Evolutionary conservation across 2,797 vertebrate species (phyloP).

Genomic region (Hoplostethus atlanticus): DNA sequence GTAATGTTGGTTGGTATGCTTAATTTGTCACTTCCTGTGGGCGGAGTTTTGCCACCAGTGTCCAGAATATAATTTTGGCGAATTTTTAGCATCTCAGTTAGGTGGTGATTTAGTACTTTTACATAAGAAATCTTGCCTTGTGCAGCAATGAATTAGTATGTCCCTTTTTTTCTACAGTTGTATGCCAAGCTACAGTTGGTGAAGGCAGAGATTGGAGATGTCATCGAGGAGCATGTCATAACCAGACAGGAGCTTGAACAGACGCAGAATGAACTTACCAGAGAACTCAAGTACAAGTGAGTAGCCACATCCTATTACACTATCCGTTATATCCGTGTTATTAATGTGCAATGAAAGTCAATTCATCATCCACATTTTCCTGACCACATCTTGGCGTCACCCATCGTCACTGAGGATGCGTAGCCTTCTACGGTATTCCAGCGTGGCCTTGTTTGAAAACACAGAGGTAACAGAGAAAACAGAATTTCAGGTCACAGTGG

Average conservation of each 20-base stretch:
- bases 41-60: neutral
- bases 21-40: neutral
- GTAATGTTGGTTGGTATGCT: too few species aligned
- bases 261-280: slow-evolving; percentile 94
- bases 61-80: neutral
- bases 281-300: slow-evolving; percentile 98
- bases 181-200: slow-evolving; percentile 94
- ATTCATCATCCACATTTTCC: neutral
- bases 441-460: neutral
- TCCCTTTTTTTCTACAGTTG: slow-evolving; percentile 80
- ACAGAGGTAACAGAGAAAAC: neutral
- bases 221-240: slow-evolving; percentile 92
- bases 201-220: slow-evolving; percentile 93
- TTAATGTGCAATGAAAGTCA: neutral
- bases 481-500: neutral
- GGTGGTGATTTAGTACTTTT: neutral
- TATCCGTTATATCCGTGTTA: neutral
- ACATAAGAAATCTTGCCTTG: neutral
- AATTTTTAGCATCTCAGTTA: neutral
- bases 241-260: slow-evolving; percentile 97
- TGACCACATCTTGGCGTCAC: neutral
- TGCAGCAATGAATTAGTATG: neutral
- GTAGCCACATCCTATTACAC: slow-evolving; percentile 34
- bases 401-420: neutral
- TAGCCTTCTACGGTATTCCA: neutral